phyloP scores from a whole-genome alignment of 2,888 invertebrate species.

The Melipona bicolor region DNA sequence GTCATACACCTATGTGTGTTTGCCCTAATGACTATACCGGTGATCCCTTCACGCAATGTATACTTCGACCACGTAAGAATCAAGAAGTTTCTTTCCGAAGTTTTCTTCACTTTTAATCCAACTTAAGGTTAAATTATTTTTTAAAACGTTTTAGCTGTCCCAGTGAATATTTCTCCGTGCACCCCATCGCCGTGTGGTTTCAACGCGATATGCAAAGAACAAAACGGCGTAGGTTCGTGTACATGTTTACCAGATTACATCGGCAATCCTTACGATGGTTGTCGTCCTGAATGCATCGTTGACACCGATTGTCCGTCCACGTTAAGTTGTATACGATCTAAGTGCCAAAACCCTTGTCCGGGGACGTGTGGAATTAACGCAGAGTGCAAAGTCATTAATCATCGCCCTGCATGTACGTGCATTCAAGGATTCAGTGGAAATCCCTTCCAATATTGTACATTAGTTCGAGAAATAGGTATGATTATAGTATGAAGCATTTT shows the following conservation, averaged over 20 bases:
- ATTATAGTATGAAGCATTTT: neutral
- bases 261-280: constrained; percentile 88
- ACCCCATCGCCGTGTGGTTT: constrained; percentile 90
- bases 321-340: constrained; percentile 85
- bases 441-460: constrained; percentile 88
- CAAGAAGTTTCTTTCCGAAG: constrained; percentile 79
- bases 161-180: constrained; percentile 85
- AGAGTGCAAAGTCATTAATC: constrained; percentile 90
- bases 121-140: neutral
- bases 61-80: constrained; percentile 88
- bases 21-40: constrained; percentile 82
- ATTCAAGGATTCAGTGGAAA: constrained; percentile 87
- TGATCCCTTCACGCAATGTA: constrained; percentile 87
- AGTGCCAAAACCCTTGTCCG: constrained; percentile 85
- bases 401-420: constrained; percentile 92
- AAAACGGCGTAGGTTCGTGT: constrained; percentile 90
- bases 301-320: constrained; percentile 84
- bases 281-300: constrained; percentile 84
- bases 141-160: neutral
- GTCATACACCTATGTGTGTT: constrained; percentile 84
- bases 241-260: constrained; percentile 90
- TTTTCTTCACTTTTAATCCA: neutral
- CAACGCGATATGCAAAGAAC: constrained; percentile 90
- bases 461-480: constrained; percentile 78
- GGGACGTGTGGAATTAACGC: constrained; percentile 86